Conservation (phyloP, 1,140 invertebrate genomes). For the Drosophila suzukii region DNA sequence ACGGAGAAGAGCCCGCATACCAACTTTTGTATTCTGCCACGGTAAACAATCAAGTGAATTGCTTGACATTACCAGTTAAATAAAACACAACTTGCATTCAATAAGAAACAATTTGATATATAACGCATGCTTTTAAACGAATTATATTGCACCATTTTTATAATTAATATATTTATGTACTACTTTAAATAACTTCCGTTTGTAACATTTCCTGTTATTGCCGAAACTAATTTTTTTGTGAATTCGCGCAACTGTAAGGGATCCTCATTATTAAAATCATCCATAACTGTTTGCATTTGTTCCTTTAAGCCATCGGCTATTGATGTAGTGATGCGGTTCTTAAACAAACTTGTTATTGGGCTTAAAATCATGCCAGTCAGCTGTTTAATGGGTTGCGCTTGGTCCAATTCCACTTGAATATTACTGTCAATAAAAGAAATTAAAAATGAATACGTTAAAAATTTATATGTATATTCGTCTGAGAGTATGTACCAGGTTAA, state of each 20-base stretch:
- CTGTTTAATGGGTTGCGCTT: slow-evolving; percentile 61
- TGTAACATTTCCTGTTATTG: slow-evolving; percentile 46
- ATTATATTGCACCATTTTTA: too few species aligned
- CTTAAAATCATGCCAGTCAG: slow-evolving; percentile 73
- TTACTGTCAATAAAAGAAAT: slow-evolving; percentile 47
- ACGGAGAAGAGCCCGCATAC: too few species aligned
- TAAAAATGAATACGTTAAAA: not conserved
- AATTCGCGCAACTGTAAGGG: slow-evolving; percentile 69
- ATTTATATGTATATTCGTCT: too few species aligned
- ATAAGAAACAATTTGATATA: too few species aligned
- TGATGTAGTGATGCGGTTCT: slow-evolving; percentile 75
- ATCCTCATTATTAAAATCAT: slow-evolving; percentile 77
- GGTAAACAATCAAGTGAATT: too few species aligned
- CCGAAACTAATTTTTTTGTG: slow-evolving; percentile 65
- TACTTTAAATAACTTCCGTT: not conserved
- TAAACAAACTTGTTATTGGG: slow-evolving; percentile 77
- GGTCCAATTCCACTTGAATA: slow-evolving; percentile 75
- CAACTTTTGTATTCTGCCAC: too few species aligned
- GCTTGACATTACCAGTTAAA: too few species aligned
- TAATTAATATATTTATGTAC: not conserved
- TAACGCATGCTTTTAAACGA: too few species aligned
- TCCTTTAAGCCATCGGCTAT: slow-evolving; percentile 75
- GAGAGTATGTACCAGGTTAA: too few species aligned
- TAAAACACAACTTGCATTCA: too few species aligned
- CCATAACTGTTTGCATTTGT: slow-evolving; percentile 75